These are phyloP conservation scores for Naja naja DNA, from an alignment of 2,113 vertebrate genomes.

Conservation along the genomic window DNA sequence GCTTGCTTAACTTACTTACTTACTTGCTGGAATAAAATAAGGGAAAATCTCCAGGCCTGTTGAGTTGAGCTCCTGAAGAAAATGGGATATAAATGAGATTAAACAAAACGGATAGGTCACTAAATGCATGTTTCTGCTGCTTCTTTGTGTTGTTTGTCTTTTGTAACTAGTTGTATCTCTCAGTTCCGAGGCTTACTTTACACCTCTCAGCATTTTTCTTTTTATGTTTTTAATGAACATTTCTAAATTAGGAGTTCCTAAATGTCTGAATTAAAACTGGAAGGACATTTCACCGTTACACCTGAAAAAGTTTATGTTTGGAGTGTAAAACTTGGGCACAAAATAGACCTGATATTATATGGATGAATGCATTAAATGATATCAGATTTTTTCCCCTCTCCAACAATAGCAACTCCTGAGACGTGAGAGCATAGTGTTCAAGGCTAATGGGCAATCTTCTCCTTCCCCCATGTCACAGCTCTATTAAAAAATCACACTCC, in stretches of 20 bases:
- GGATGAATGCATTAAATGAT: not conserved
- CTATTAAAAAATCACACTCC: not conserved
- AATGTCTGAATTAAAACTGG: constrained; percentile 3
- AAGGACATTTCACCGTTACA: not conserved
- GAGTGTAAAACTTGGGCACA: not conserved
- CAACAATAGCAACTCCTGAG: not conserved
- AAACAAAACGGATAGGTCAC: not conserved
- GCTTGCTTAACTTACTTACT: not conserved
- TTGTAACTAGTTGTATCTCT: not conserved
- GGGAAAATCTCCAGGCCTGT: not conserved
- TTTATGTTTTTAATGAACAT: not conserved
- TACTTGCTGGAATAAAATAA: not conserved
- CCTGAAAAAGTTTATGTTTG: not conserved
- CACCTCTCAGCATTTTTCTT: not conserved
- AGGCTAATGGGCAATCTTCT: not conserved
- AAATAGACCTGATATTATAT: not conserved
- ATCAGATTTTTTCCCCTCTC: not conserved
- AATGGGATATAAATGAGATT: not conserved
- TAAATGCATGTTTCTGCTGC: not conserved
- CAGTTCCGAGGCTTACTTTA: not conserved
- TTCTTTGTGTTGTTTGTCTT: not conserved
- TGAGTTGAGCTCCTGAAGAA: not conserved
- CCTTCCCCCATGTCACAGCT: not conserved
- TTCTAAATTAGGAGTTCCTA: not conserved
- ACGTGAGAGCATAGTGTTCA: not conserved